These are phyloP conservation scores for Pycnonotus jocosus DNA, from an alignment of 2,113 vertebrate genomes.

Conservation along the genomic window DNA sequence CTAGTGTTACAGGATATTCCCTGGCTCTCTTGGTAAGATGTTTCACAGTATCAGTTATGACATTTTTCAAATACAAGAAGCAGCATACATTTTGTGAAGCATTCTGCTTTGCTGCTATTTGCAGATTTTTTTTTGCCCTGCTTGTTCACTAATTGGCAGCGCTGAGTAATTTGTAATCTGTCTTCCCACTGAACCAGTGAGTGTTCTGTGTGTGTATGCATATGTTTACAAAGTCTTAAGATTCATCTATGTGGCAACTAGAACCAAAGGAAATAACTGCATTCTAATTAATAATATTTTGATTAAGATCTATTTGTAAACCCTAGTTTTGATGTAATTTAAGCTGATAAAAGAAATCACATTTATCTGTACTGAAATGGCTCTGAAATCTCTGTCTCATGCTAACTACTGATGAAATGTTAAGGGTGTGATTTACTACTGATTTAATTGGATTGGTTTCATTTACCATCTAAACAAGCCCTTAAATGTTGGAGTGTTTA, in stretches of 20 bases:
- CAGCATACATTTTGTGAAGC: background rate
- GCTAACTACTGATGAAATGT: constrained; percentile 31
- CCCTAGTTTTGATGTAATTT: constrained; percentile 26
- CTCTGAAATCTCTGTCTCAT: constrained; percentile 16
- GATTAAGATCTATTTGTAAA: constrained; percentile 34
- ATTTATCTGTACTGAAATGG: constrained; percentile 29
- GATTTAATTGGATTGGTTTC: constrained; percentile 56
- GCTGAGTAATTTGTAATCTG: constrained; percentile 38
- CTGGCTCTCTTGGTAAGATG: background rate
- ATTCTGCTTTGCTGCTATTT: background rate
- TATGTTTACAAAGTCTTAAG: constrained; percentile 23
- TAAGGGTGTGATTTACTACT: constrained; percentile 52
- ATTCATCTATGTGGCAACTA: constrained; percentile 12
- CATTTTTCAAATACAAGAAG: background rate
- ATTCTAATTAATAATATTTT: constrained; percentile 54
- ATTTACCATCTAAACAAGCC: constrained; percentile 57
- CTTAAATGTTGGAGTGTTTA: constrained; percentile 52
- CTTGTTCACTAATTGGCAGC: constrained; percentile 41
- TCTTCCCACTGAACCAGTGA: constrained; percentile 22
- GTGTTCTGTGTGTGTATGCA: background rate
- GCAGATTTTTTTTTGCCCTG: background rate
- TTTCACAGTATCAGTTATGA: background rate
- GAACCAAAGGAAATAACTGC: constrained; percentile 23
- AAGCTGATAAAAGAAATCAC: constrained; percentile 29
- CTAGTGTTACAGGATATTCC: background rate